phyloP scores from a whole-genome alignment of 2,888 invertebrate species.

The Micropterix aruncella region DNA sequence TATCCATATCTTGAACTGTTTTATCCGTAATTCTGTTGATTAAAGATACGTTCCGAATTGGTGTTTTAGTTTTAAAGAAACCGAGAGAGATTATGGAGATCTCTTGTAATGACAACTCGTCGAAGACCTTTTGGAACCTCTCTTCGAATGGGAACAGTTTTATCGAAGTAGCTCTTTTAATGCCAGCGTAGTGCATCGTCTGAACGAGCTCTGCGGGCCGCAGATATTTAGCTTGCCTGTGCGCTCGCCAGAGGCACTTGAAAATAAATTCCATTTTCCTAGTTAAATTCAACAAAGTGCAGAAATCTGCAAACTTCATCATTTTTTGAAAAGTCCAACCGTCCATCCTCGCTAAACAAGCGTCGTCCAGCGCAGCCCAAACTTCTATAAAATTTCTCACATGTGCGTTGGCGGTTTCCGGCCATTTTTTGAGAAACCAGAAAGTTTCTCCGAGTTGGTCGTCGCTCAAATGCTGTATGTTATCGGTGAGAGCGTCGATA shows the following conservation, averaged over 20 bases:
- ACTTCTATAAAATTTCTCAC: slow-evolving; percentile 46
- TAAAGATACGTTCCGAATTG: slow-evolving; percentile 36
- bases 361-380: slow-evolving; percentile 53
- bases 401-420: slow-evolving; percentile 31
- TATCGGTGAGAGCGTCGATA: slow-evolving; percentile 32
- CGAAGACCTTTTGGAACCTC: slow-evolving; percentile 33
- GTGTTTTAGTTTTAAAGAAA: slow-evolving; percentile 62
- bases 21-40: slow-evolving; percentile 34
- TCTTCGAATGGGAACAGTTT: slow-evolving; percentile 54
- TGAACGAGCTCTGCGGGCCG: slow-evolving; percentile 49
- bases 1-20: slow-evolving; percentile 32
- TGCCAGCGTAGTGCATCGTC: slow-evolving; percentile 50
- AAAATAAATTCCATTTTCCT: slow-evolving; percentile 40
- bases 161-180: slow-evolving; percentile 37
- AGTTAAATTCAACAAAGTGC: slow-evolving; percentile 44
- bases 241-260: slow-evolving; percentile 36
- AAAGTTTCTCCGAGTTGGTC: slow-evolving; percentile 40
- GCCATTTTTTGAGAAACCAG: slow-evolving; percentile 33
- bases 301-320: slow-evolving; percentile 45
- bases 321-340: slow-evolving; percentile 38
- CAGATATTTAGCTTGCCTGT: slow-evolving; percentile 41
- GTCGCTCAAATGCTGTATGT: slow-evolving; percentile 37
- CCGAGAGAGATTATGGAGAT: slow-evolving; percentile 59
- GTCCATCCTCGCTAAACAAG: slow-evolving; percentile 34
- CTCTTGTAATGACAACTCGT: slow-evolving; percentile 46